A percentile compares a stretch with the other conserved stretches of the same genome.
Evolutionary conservation across 2,113 vertebrate genomes (phyloP).

Genomic region (Chamaea fasciata): DNA sequence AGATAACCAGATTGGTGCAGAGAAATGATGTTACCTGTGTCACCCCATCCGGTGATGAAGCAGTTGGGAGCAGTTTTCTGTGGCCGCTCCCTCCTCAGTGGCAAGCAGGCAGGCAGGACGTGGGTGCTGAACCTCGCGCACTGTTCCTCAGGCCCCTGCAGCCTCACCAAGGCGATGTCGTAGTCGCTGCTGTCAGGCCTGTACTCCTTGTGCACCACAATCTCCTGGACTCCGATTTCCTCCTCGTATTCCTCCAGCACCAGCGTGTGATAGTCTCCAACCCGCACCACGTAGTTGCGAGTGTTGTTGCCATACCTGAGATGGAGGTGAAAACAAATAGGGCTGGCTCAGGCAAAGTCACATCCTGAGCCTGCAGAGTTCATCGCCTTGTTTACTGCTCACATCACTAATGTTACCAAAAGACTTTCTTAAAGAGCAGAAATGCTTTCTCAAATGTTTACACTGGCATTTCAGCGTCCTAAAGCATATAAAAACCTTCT

Average conservation of each 20-base stretch:
- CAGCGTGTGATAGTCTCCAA: conserved; percentile 93
- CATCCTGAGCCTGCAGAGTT: neutral
- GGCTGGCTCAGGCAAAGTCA: neutral
- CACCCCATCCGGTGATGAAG: conserved; percentile 95
- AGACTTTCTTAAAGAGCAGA: neutral
- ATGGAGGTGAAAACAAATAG: neutral
- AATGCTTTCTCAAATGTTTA: neutral
- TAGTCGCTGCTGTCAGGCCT: conserved; percentile 85
- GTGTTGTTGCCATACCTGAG: conserved; percentile 90
- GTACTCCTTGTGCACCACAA: conserved; percentile 84
- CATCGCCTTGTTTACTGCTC: neutral
- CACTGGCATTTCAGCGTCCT: neutral
- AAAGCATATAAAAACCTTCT: neutral
- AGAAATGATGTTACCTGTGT: conserved; percentile 84
- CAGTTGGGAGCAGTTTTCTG: conserved; percentile 86
- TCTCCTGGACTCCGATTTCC: conserved; percentile 82
- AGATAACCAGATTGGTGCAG: neutral
- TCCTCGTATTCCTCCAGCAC: conserved; percentile 93
- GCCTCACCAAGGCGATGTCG: conserved; percentile 86
- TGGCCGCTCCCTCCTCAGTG: conserved; percentile 79
- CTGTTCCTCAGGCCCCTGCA: conserved; percentile 75
- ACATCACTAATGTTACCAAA: neutral
- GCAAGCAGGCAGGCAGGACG: conserved; percentile 89
- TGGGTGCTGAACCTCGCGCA: conserved; percentile 83
- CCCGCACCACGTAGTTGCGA: conserved; percentile 83